These are phyloP conservation scores for Chlorops oryzae DNA, from an alignment of 1,140 invertebrate genomes.

Conservation along the genomic window DNA sequence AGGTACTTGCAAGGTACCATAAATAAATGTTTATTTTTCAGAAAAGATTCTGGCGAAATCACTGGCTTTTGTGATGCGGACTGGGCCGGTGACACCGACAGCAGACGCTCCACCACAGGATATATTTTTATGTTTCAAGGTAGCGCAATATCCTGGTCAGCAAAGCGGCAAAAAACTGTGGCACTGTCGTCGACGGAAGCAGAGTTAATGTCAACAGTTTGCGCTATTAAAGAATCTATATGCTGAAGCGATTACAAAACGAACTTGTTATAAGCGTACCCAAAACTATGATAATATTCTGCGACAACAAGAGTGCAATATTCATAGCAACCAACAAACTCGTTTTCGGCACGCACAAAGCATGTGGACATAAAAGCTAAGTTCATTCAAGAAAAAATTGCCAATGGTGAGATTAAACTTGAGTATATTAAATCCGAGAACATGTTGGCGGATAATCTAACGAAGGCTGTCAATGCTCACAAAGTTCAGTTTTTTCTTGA, in stretches of 20 bases:
- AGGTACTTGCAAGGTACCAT: neutral
- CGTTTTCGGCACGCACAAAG: constrained; percentile 19
- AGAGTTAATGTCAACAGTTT: constrained; percentile 34
- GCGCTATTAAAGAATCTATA: constrained; percentile 18
- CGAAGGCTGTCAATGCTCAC: too few species aligned
- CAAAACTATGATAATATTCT: constrained; percentile 3
- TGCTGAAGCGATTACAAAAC: constrained; percentile 1
- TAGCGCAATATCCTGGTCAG: constrained; percentile 27
- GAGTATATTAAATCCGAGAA: too few species aligned
- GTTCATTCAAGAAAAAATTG: constrained; percentile 23
- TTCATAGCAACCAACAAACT: constrained; percentile 15
- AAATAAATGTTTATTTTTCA: neutral
- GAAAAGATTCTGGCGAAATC: constrained; percentile 1
- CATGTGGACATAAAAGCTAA: constrained; percentile 24
- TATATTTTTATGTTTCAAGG: constrained; percentile 26
- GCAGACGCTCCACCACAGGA: constrained; percentile 33
- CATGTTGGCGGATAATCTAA: too few species aligned
- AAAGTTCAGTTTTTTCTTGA: too few species aligned
- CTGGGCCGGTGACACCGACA: constrained; percentile 26
- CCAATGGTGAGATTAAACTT: too few species aligned
- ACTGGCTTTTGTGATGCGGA: constrained; percentile 12
- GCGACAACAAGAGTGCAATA: constrained; percentile 25
- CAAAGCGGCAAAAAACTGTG: constrained; percentile 32
- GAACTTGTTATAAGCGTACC: neutral
- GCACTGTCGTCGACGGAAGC: constrained; percentile 37